Conservation (phyloP, 2,113 vertebrate species). For the Otolemur garnettii region DNA sequence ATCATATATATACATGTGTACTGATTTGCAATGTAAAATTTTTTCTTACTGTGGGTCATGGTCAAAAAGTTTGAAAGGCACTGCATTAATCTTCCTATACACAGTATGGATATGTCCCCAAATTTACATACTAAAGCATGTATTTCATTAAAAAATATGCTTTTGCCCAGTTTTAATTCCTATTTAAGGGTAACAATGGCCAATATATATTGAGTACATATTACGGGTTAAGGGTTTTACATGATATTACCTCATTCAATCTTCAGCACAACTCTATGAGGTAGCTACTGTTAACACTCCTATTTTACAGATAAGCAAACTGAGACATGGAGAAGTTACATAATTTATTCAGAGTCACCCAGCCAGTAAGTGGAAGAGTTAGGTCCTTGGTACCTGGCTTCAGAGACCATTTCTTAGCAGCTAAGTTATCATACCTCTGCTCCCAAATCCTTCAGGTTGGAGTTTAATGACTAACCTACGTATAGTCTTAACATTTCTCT, state of each 20-base stretch:
- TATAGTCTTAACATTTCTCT: not conserved
- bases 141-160: not conserved
- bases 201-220: not conserved
- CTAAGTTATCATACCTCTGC: not conserved
- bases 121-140: too few relatives aligned
- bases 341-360: not conserved
- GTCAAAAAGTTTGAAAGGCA: slow-evolving; percentile 57
- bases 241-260: not conserved
- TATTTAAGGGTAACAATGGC: slow-evolving; percentile 44
- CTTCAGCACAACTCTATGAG: not conserved
- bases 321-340: not conserved
- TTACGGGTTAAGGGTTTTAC: slow-evolving; percentile 1
- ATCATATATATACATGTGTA: not conserved
- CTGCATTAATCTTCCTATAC: not conserved
- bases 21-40: slow-evolving; percentile 34
- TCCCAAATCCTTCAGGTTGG: not conserved
- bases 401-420: not conserved
- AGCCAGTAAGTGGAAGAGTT: not conserved
- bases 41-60: slow-evolving; percentile 7
- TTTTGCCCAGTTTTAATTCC: slow-evolving; percentile 38
- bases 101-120: not conserved
- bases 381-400: not conserved
- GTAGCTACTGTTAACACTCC: not conserved
- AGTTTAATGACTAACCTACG: not conserved
- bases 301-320: slow-evolving; percentile 25